Base-by-base conservation (phyloP, 2,113 vertebrate genomes). In the Tenebrosternarchus preto region DNA sequence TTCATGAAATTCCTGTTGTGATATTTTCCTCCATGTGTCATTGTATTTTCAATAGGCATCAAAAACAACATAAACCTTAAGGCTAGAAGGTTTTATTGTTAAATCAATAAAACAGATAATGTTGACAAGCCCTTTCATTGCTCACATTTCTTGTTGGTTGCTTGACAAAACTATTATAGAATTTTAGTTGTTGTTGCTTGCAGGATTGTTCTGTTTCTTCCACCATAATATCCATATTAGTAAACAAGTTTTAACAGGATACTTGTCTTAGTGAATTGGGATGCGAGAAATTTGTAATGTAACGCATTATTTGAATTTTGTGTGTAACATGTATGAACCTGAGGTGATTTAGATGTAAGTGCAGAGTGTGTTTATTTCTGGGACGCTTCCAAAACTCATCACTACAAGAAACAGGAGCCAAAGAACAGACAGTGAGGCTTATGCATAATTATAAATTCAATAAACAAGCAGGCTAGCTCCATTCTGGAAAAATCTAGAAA, bases 41-140 rank as follows among this genome's bases (percentile, higher is more conserved):
- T 91, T 90, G 86, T 92, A 89, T 92, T 91, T 91, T 91, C 90
- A 88, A 85, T 91, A 88, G 85, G 83, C 82, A 81, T 87, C 87
- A 84, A 88, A 88, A 88, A 90, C 89, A 90, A 90, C 90, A 91
- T 92, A 93, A 93, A 93, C 87, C 90, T 92, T 91, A 92, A n/a
- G 91, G 90, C 85, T 89, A 90, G 87, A 84, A 86, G 80, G 82
- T 79, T 90, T 93, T 93, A 94, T 89, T 87, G 90, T 90, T 87
- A 90, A 94, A 93, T 93, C 93, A 93, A 93, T 94, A 92, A 90
- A 93, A 90, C 87, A 88, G 91, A 93, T 92, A 90, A 92, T 93
- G 91, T 92, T 92, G 91, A 92, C 91, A 91, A 92, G 89, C 87
- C 87, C 88, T 89, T 92, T 91, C 91, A 92, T 90, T 88, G 89